A percentile compares a stretch with the other conserved stretches of the same genome.
Evolutionary conservation across 2,113 vertebrate genomes (phyloP).

Genomic region (Nestor notabilis): DNA sequence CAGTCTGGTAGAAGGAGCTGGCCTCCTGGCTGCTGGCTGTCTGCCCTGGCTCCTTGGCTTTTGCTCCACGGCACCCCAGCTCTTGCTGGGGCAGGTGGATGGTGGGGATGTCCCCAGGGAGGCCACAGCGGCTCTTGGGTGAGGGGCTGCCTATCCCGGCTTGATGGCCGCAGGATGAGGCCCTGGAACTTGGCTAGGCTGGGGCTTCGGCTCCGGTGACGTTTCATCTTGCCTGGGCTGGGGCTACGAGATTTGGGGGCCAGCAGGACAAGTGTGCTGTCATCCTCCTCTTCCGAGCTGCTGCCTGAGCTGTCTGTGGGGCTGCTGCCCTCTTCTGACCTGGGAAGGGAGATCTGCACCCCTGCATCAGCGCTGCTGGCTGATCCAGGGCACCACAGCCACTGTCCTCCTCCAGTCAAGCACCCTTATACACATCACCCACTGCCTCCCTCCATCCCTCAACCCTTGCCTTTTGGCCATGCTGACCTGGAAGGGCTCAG

Average conservation of each 20-base stretch:
- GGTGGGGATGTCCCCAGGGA: slow-evolving; percentile 70
- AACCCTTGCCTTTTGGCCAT: neutral
- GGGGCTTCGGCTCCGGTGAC: slow-evolving; percentile 84
- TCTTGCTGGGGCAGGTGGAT: slow-evolving; percentile 71
- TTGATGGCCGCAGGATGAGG: slow-evolving; percentile 83
- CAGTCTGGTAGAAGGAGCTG: slow-evolving; percentile 63
- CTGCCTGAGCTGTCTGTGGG: slow-evolving; percentile 85
- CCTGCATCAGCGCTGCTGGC: neutral
- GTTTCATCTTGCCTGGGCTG: slow-evolving; percentile 85
- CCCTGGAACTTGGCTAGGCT: slow-evolving; percentile 87
- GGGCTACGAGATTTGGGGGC: slow-evolving; percentile 91
- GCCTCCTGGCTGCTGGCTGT: slow-evolving; percentile 51
- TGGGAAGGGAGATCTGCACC: slow-evolving; percentile 87
- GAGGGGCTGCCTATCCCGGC: slow-evolving; percentile 85
- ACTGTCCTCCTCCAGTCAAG: neutral
- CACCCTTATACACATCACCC: no score
- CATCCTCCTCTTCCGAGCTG: slow-evolving; percentile 89
- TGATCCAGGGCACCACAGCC: neutral
- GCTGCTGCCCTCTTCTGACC: slow-evolving; percentile 76
- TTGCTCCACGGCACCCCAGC: neutral
- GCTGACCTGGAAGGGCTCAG: slow-evolving; percentile 93
- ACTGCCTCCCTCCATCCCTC: neutral
- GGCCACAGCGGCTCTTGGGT: slow-evolving; percentile 71
- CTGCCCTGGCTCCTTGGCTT: slow-evolving; percentile 59
- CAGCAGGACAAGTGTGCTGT: slow-evolving; percentile 93